phyloP scores from a whole-genome alignment of 2,797 vertebrate species.

The Cynodonichthys magdalenae region DNA sequence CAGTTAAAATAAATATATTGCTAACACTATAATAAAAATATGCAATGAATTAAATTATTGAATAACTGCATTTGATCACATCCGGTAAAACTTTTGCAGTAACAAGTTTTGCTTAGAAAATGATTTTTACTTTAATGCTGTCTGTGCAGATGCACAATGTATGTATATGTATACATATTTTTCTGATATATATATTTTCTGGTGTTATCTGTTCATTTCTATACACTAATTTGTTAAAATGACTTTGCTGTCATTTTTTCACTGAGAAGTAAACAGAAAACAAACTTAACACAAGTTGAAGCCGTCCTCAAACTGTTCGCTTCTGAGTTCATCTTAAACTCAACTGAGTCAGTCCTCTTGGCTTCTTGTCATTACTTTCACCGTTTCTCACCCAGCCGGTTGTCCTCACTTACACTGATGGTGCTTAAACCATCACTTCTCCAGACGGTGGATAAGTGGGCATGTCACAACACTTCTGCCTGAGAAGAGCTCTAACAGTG shows the following conservation, averaged over 20 bases:
- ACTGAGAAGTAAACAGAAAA: conserved; percentile 15
- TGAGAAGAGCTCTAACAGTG: background rate
- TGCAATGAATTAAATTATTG: conserved; percentile 5
- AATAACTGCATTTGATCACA: background rate
- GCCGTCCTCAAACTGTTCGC: background rate
- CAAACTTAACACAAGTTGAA: background rate
- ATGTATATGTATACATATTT: no score
- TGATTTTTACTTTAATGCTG: background rate
- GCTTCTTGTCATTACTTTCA: conserved; percentile 48
- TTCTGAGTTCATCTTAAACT: conserved; percentile 36
- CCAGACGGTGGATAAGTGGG: conserved; percentile 10
- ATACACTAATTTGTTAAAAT: background rate
- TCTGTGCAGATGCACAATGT: conserved; percentile 7
- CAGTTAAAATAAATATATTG: background rate
- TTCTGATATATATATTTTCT: conserved; percentile 2
- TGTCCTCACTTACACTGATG: conserved; percentile 20
- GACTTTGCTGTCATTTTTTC: background rate
- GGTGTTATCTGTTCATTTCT: background rate
- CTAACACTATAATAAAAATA: conserved; percentile 8
- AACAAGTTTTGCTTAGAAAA: background rate
- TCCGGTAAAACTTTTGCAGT: conserved; percentile 52
- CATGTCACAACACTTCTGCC: conserved; percentile 11
- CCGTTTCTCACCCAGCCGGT: conserved; percentile 45
- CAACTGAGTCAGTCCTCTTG: conserved; percentile 44
- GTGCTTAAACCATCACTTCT: conserved; percentile 1